Evolutionary conservation across 2,797 vertebrate genomes (phyloP).

Genomic region (Parambassis ranga): DNA sequence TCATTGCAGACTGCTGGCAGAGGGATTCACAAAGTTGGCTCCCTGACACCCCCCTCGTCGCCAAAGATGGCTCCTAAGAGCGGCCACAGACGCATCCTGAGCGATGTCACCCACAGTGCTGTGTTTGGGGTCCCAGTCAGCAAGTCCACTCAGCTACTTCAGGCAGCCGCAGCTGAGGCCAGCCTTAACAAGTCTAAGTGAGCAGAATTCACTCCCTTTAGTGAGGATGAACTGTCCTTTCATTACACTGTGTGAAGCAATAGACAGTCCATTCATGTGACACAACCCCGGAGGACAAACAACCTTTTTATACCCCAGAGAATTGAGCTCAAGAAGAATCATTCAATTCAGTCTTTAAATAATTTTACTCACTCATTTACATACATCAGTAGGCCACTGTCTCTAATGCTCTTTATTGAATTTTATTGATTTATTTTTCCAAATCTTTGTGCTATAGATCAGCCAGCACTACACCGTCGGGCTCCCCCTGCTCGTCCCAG

Average conservation of each 20-base stretch:
- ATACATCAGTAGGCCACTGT: slow-evolving; percentile 25
- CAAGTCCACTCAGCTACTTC: slow-evolving; percentile 96
- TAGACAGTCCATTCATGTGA: slow-evolving; percentile 65
- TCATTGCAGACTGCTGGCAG: slow-evolving; percentile 39
- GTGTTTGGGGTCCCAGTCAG: slow-evolving; percentile 97
- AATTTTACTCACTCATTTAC: slow-evolving; percentile 31
- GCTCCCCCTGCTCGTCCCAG: slow-evolving; percentile 95
- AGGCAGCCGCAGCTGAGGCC: slow-evolving; percentile 95
- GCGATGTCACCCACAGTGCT: slow-evolving; percentile 95
- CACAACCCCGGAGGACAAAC: slow-evolving; percentile 45
- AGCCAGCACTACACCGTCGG: slow-evolving; percentile 96
- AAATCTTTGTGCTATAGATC: slow-evolving; percentile 80
- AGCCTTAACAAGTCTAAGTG: slow-evolving; percentile 99
- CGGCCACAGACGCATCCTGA: slow-evolving; percentile 94
- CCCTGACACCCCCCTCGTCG: slow-evolving; percentile 94
- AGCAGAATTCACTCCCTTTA: slow-evolving; percentile 55
- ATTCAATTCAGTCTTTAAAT: slow-evolving; percentile 58
- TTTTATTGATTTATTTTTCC: slow-evolving; percentile 18
- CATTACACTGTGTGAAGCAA: slow-evolving; percentile 41
- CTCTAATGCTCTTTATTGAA: not conserved
- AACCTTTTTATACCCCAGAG: slow-evolving; percentile 45
- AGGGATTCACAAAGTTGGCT: slow-evolving; percentile 85
- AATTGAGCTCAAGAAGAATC: slow-evolving; percentile 30
- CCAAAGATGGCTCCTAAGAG: slow-evolving; percentile 92
- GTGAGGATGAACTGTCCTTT: slow-evolving; percentile 57